Base-by-base conservation (phyloP, 2,113 vertebrate genomes). In the Callipepla californica region DNA sequence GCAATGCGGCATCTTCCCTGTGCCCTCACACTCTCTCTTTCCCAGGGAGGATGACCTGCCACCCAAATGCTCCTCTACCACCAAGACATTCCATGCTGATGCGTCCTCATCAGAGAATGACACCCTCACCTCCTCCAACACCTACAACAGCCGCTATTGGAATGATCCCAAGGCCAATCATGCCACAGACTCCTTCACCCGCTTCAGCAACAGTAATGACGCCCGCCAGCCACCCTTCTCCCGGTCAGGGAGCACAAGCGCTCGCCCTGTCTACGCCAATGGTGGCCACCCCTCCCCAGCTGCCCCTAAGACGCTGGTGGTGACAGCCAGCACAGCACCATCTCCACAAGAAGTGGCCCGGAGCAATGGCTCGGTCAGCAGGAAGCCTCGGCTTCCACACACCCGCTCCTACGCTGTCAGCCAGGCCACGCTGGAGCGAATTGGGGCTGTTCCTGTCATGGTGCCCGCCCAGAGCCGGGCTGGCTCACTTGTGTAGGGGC, bases 61-160 rank as follows among this genome's bases (percentile, higher is more conserved):
- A 2, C 99, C 99, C 21, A 99, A 99, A 97, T 98, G 99, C 79
- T 99, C 99, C 3, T 98, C 98, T 0, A 97, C 99, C 1, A 95
- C 98, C 59, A 99, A 99, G 97, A 99, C 98, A 11, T 99, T 99
- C 96, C 99, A 99, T 0, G 98, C 98, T 0, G 99, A 99, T 3
- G 98, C 99, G 1, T 99, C 99, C 12, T 99, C 99, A 5, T 99
- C 99, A 0, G 99, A 99, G 97, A 99, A 99, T 0, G 99, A 99
- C 97, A 99, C 99, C 0, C 96, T 99, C 80, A 99, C 99, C 9
- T 99, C 99, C 44, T 99, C 98, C 93, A 99, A 99, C 97, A 99
- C 99, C 53, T 99, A 98, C 97, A 99, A 99, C 98, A 99, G 99
- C 93, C 98, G 98, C 91, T 99, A 98, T 97, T 99, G 99, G 99